Evolutionary conservation across 2,113 vertebrate genomes (phyloP), one percentile per base, ranked within the genome.

Genomic region (Atractosteus spatula): DNA sequence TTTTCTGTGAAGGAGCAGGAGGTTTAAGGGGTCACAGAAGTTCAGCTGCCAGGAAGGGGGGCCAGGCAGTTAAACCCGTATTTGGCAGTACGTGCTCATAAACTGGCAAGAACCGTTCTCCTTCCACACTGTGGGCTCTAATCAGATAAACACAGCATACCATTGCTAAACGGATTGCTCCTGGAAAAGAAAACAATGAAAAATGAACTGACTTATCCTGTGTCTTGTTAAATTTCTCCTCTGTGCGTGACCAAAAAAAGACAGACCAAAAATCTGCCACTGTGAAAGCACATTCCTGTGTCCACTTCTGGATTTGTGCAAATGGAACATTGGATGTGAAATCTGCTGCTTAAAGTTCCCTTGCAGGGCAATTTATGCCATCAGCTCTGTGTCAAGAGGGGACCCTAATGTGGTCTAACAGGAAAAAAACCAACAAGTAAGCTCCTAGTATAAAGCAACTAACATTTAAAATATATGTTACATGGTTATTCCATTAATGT

Each of bases 71-170:
- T 74, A 81, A 87, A 87, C 83, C 74, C 72, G 79, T 66, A 80
- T 80, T 79, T 82, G 78, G 78, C 79, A 78, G 79, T 80, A 78
- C 74, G 76, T 82, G 83, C 77, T 67, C 66, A 67, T 45, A 65
- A 54, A 29, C 69, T 74, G 59, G 45, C 64, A 69, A 16, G 57
- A 80, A 79, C 55, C 76, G 16, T 79, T 78, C 75, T 80, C 79
- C 65, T 69, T 75, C 63, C 80, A 76, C 77, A 85, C 84, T 80
- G 82, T 85, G 86, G 77, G 82, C 82, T 82, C 81, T 91, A 87
- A 91, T 89, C 89, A 86, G 87, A 89, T 88, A 88, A 86, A 87
- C 80, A 84, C 83, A 83, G 79, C 84, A 84, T 84, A 86, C 82
- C 82, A 82, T 77, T 85, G 81, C 70, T 82, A 86, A 88, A 89